phyloP scores from a whole-genome alignment of 2,888 invertebrate genomes.

The Lathronympha strigana region DNA sequence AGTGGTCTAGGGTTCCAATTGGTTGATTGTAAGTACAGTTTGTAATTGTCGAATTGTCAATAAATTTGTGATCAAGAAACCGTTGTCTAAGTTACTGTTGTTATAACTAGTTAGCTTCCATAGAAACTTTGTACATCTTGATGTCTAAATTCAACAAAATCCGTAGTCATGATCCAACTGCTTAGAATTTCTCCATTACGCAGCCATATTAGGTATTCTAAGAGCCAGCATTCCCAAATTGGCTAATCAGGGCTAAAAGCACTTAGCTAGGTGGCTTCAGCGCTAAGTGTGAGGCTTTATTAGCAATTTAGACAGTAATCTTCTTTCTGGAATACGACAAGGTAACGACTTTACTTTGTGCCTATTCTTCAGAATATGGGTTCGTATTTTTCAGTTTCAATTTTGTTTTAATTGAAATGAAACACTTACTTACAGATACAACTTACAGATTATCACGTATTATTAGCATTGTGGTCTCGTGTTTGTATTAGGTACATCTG shows the following conservation, averaged over 20 bases:
- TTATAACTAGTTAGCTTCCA: not conserved
- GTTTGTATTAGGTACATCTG: no score
- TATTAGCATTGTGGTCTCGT: no score
- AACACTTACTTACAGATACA: no score
- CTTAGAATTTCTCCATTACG: not conserved
- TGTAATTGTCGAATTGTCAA: no score
- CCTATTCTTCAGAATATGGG: not conserved
- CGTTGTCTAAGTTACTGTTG: no score
- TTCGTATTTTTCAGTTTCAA: not conserved
- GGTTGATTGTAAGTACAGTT: no score
- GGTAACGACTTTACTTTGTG: not conserved
- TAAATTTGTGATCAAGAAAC: no score
- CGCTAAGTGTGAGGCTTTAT: constrained; percentile 5
- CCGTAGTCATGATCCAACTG: not conserved
- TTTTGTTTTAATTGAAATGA: not conserved
- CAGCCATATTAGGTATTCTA: not conserved
- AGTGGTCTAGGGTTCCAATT: no score
- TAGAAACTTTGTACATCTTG: not conserved
- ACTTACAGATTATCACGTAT: no score
- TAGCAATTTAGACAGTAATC: constrained; percentile 11
- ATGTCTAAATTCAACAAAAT: not conserved
- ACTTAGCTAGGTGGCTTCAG: constrained; percentile 23
- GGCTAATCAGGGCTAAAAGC: constrained; percentile 31
- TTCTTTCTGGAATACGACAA: not conserved
- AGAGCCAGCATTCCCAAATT: constrained; percentile 19